These are phyloP conservation scores for Chironomus striatipennis DNA, from an alignment of 1,140 invertebrate species.

Conservation along the genomic window DNA sequence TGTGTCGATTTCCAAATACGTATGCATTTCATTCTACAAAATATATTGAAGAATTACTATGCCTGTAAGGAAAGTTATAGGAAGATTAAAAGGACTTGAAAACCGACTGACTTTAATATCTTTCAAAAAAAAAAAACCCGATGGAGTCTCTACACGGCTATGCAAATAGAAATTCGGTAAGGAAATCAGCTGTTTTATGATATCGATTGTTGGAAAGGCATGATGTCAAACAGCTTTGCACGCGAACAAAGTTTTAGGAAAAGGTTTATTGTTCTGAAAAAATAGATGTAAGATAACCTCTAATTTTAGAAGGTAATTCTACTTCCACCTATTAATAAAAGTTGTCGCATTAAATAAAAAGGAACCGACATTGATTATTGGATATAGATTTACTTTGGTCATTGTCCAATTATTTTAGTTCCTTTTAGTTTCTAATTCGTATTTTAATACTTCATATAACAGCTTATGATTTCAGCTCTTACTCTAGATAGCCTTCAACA, in stretches of 20 bases:
- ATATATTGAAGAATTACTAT: background rate
- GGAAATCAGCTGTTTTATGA: background rate
- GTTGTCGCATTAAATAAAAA: too few species aligned
- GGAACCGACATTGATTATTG: too few species aligned
- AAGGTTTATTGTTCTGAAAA: too few species aligned
- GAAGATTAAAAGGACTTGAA: background rate
- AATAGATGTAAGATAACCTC: too few species aligned
- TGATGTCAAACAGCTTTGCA: background rate
- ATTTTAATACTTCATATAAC: background rate
- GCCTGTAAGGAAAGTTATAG: too few species aligned
- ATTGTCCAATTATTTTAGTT: too few species aligned
- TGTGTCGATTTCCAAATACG: background rate
- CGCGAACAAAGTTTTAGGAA: background rate
- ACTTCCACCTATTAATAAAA: too few species aligned
- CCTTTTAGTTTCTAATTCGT: too few species aligned
- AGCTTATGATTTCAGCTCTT: background rate
- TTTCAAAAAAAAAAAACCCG: background rate
- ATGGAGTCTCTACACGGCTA: background rate
- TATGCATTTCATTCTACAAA: background rate
- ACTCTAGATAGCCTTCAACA: background rate
- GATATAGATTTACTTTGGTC: too few species aligned
- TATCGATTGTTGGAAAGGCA: background rate
- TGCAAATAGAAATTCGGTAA: background rate
- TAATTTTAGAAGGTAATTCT: too few species aligned
- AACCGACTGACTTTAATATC: background rate